A percentile compares a stretch with the other conserved stretches of the same genome.
phyloP scores from a whole-genome alignment of 2,113 vertebrate species.

The Albula glossodonta region DNA sequence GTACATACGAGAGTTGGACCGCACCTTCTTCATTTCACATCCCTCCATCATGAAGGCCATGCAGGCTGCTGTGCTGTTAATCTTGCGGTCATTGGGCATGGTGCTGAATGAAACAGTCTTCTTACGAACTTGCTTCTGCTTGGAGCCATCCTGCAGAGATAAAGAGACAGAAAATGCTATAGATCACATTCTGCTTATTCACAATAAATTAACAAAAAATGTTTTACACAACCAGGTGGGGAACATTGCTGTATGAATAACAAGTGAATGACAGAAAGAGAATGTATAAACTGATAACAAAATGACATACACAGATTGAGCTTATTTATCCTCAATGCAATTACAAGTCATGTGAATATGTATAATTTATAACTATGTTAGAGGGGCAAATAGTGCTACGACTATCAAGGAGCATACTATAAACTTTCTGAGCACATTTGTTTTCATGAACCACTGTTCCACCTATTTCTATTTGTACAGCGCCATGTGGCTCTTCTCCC shows the following conservation, averaged over 20 bases:
- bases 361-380: not conserved
- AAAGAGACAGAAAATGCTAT: not conserved
- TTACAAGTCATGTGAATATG: not conserved
- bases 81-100: constrained; percentile 87
- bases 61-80: constrained; percentile 89
- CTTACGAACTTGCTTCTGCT: constrained; percentile 81
- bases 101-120: constrained; percentile 93
- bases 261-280: not conserved
- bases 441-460: not conserved
- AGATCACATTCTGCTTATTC: not conserved
- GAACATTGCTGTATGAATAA: not conserved
- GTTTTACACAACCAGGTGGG: not conserved
- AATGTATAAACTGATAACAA: not conserved
- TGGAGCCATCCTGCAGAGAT: constrained; percentile 78
- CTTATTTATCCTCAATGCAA: not conserved
- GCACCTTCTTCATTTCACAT: constrained; percentile 91
- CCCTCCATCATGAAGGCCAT: constrained; percentile 94
- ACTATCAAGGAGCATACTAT: not conserved
- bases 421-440: not conserved
- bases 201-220: not conserved
- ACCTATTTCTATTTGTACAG: constrained; percentile 12
- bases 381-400: not conserved
- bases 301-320: not conserved
- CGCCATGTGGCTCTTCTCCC: not conserved
- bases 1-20: constrained; percentile 92